A percentile compares a stretch with the other conserved stretches of the same genome.
phyloP scores from a whole-genome alignment of 2,113 vertebrate species.

The Pholis gunnellus region DNA sequence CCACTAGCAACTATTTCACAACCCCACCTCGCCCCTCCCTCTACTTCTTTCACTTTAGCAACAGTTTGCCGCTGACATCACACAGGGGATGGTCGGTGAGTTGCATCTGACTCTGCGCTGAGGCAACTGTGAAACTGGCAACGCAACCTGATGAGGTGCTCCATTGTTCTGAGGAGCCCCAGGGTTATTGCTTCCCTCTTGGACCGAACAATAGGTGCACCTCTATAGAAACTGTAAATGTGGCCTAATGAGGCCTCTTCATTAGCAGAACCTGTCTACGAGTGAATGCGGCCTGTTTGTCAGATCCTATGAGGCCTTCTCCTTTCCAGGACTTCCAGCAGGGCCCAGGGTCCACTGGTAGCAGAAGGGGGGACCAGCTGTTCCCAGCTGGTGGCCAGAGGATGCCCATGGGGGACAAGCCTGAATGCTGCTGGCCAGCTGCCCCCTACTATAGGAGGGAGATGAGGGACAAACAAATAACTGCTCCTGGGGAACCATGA shows the following conservation, averaged over 20 bases:
- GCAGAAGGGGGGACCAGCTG: conserved; percentile 82
- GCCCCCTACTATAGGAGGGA: conserved; percentile 76
- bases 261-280: conserved; percentile 60
- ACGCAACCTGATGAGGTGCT: conserved; percentile 57
- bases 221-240: conserved; percentile 70
- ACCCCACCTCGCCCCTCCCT: conserved; percentile 39
- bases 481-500: conserved; percentile 42
- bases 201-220: conserved; percentile 60
- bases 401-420: conserved; percentile 77
- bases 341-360: conserved; percentile 59
- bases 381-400: conserved; percentile 83
- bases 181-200: conserved; percentile 27
- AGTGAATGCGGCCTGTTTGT: conserved; percentile 66
- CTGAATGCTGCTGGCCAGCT: conserved; percentile 82
- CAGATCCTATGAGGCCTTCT: conserved; percentile 50
- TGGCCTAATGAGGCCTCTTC: conserved; percentile 74
- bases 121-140: conserved; percentile 14
- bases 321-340: conserved; percentile 68
- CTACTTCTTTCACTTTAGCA: conserved; percentile 52
- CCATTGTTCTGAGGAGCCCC: conserved; percentile 42
- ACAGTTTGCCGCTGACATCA: conserved; percentile 53
- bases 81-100: conserved; percentile 2
- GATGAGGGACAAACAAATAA: conserved; percentile 75
- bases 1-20: conserved; percentile 46
- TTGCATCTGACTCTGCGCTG: conserved; percentile 19